Percentiles rank a stretch among this genome's conserved stretches.
phyloP scores from a whole-genome alignment of 2,888 invertebrate genomes.

The Oscheius sp. region DNA sequence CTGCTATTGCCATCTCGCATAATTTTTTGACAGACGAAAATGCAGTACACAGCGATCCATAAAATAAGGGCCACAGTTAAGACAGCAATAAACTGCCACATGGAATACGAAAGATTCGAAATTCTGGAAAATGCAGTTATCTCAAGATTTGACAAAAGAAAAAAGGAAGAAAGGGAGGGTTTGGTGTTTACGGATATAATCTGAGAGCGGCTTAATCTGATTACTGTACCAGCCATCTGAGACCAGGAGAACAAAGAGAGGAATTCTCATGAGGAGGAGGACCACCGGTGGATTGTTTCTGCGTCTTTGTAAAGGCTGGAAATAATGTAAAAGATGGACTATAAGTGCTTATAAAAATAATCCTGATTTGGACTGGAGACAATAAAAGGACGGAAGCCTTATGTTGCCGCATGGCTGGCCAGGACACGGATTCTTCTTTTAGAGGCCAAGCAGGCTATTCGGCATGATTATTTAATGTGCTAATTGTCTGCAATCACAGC shows the following conservation, averaged over 20 bases:
- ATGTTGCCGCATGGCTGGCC: constrained; percentile 6
- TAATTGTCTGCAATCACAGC: constrained; percentile 32
- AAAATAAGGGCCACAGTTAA: constrained; percentile 6
- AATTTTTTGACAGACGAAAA: constrained; percentile 31
- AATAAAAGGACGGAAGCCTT: neutral
- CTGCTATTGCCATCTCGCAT: neutral
- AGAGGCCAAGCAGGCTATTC: constrained; percentile 10
- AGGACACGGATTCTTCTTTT: constrained; percentile 11
- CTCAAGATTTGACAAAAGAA: neutral
- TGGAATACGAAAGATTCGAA: neutral
- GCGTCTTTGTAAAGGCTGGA: too few relatives aligned
- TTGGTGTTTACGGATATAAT: constrained; percentile 19
- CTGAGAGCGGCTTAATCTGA: neutral
- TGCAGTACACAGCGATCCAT: constrained; percentile 30
- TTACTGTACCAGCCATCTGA: too few relatives aligned
- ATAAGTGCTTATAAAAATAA: neutral
- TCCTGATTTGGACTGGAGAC: neutral
- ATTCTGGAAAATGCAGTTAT: neutral
- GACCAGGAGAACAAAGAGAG: too few relatives aligned
- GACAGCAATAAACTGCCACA: constrained; percentile 11
- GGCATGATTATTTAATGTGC: constrained; percentile 32
- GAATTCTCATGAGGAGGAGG: too few relatives aligned
- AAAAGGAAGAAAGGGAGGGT: neutral
- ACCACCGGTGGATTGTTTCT: too few relatives aligned
- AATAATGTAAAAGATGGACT: too few relatives aligned